Conservation (phyloP, 1,140 invertebrate genomes). For the Plectrocnemia conspersa region DNA sequence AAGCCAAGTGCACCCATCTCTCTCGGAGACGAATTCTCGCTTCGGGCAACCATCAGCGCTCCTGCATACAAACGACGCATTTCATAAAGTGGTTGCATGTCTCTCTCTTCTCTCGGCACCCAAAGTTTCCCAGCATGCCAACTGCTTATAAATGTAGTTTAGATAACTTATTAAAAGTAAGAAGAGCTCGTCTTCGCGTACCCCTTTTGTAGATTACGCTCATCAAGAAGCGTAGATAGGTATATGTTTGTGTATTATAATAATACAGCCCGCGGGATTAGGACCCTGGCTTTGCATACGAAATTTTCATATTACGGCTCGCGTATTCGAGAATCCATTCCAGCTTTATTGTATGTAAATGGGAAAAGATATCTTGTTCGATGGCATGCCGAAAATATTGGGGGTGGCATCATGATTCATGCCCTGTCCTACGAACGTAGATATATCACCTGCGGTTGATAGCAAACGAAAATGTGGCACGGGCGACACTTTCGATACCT, state of each 20-base stretch:
- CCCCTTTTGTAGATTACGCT: background rate
- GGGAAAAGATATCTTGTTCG: too few relatives aligned
- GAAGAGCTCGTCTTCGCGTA: background rate
- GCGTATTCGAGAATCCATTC: slow-evolving; percentile 27
- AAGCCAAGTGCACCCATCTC: too few relatives aligned
- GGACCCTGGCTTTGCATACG: background rate
- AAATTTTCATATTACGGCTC: background rate
- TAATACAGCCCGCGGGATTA: background rate
- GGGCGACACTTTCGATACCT: too few relatives aligned
- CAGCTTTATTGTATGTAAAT: slow-evolving; percentile 25
- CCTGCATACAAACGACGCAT: slow-evolving; percentile 31
- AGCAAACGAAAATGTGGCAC: too few relatives aligned
- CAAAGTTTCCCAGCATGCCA: slow-evolving; percentile 20
- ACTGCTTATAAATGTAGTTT: slow-evolving; percentile 15
- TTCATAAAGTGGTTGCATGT: slow-evolving; percentile 25
- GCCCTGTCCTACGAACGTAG: too few relatives aligned
- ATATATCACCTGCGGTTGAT: too few relatives aligned
- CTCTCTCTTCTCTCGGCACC: too few relatives aligned
- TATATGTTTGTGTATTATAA: background rate
- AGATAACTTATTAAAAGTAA: slow-evolving; percentile 20
- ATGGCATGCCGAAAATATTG: too few relatives aligned
- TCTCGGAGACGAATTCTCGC: too few relatives aligned
- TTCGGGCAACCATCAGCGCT: slow-evolving; percentile 10
- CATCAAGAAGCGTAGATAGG: background rate
- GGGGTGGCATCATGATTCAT: too few relatives aligned